These are phyloP conservation scores for Conomelus anceps DNA, from an alignment of 2,888 invertebrate genomes.

Conservation along the genomic window DNA sequence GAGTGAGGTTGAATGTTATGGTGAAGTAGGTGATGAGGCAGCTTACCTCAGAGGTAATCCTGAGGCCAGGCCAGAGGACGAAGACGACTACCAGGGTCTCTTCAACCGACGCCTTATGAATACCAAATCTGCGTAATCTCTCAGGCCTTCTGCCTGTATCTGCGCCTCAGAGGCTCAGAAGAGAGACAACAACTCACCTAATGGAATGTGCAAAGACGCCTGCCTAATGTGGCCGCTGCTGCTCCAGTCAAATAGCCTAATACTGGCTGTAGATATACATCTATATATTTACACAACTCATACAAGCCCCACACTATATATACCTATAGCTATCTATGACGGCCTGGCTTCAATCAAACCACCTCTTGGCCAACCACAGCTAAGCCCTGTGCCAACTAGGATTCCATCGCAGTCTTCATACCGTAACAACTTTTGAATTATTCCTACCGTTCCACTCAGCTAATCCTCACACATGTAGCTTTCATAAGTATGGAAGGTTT, in stretches of 20 bases:
- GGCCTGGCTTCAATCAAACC: background rate
- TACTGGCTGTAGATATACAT: background rate
- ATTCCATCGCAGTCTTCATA: background rate
- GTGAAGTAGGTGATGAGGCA: background rate
- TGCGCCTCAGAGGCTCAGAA: too few species aligned
- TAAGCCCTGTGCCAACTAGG: background rate
- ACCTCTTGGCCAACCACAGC: background rate
- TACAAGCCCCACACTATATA: background rate
- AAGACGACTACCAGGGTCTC: background rate
- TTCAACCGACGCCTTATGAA: background rate
- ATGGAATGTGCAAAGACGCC: background rate
- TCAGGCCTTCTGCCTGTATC: background rate
- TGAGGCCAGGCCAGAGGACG: background rate
- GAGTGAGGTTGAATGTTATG: background rate
- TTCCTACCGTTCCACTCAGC: background rate
- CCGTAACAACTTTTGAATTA: background rate
- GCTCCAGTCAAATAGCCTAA: too few species aligned
- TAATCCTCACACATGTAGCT: too few species aligned
- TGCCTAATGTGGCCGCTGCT: background rate
- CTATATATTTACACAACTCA: background rate
- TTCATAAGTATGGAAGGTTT: too few species aligned
- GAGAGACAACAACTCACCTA: background rate
- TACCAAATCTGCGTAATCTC: background rate
- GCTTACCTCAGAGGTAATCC: background rate
- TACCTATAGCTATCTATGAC: background rate